Percentiles rank a stretch among this genome's conserved stretches.
These are phyloP conservation scores for Clarias laeviceps DNA, from an alignment of 2,797 vertebrate species.

Conservation along the genomic window DNA sequence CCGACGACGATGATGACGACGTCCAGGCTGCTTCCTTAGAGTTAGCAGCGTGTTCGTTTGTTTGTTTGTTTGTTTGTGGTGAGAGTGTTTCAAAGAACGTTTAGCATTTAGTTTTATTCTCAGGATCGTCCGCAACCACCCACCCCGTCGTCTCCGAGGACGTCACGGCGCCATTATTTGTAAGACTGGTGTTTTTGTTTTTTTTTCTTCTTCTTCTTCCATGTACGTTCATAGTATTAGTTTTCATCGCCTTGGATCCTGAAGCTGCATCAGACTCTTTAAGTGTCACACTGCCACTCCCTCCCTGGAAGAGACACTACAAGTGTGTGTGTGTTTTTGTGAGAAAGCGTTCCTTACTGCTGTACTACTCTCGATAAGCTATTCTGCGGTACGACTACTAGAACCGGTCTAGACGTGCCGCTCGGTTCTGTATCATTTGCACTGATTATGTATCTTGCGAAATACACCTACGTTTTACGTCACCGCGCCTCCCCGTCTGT, in stretches of 20 bases:
- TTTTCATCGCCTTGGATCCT: slow-evolving; percentile 36
- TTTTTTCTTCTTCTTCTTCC: background rate
- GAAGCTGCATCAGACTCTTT: slow-evolving; percentile 37
- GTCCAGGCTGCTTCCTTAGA: slow-evolving; percentile 62
- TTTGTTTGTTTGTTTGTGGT: background rate
- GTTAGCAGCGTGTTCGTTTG: no score
- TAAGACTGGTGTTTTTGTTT: background rate
- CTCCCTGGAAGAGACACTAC: slow-evolving; percentile 24
- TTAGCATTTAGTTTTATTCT: slow-evolving; percentile 62
- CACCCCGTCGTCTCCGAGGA: background rate
- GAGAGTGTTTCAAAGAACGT: slow-evolving; percentile 30
- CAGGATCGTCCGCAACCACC: slow-evolving; percentile 62
- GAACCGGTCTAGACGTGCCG: background rate
- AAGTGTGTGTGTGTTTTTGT: slow-evolving; percentile 3
- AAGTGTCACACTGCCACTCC: slow-evolving; percentile 47
- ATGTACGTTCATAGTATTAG: slow-evolving; percentile 40
- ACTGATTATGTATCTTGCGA: slow-evolving; percentile 39
- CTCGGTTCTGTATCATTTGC: slow-evolving; percentile 41
- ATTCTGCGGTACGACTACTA: slow-evolving; percentile 31
- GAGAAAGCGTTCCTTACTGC: slow-evolving; percentile 25
- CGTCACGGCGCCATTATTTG: background rate
- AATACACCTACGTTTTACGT: background rate
- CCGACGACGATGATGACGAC: slow-evolving; percentile 68
- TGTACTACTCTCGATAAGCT: slow-evolving; percentile 38
- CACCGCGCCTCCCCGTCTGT: background rate